Base-by-base conservation (phyloP, 2,113 vertebrate genomes). In the Sitta europaea region DNA sequence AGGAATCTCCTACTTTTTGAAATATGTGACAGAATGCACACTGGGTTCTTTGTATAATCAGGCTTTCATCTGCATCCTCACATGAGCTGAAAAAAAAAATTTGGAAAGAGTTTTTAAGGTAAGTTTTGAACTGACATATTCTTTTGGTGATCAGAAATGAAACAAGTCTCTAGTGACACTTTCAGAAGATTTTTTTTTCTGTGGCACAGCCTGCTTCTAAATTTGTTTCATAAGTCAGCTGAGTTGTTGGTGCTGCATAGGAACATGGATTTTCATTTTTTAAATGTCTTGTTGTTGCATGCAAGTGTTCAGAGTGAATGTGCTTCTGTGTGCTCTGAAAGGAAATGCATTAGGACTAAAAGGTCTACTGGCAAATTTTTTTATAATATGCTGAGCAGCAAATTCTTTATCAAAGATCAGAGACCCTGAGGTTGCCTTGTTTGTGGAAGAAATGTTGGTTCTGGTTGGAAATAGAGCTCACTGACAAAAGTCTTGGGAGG, bases 201-300 rank as follows among this genome's bases (percentile, higher is more conserved):
- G 61, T 88, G 65, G 15, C 68, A 55, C 33, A 63, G 53, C 48
- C 65, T 55, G 31, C 55, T 86, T 86, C 72, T 84, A 53, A 83
- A 80, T 87, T 63, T 84, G 57, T 92, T 94, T 88, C 76, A 0
- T 91, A 77, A 94, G 61, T 12, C 4, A 67, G 36, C 25, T 72
- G 72, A 91, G 54, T 71, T 94, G 53, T 86, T 86, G 51, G 42
- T 63, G 53, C 43, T 3, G 0, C 57, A 38, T 27, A 51, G 75
- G 63, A 91, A n/a, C 36, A 4, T 12, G 57, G 24, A 31, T 10
- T 94, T 95, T 92, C 48, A 65, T 92, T 96, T 97, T 74, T 95
- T 29, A 74, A 51, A 74, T 20, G 12, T 57, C 59, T 51, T 77
- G 3, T 29, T 77, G 23, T 75, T 76, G 48, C n/a, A 11, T 63